Conservation (phyloP, 2,113 vertebrate genomes). For the Lamprologus callipterus region DNA sequence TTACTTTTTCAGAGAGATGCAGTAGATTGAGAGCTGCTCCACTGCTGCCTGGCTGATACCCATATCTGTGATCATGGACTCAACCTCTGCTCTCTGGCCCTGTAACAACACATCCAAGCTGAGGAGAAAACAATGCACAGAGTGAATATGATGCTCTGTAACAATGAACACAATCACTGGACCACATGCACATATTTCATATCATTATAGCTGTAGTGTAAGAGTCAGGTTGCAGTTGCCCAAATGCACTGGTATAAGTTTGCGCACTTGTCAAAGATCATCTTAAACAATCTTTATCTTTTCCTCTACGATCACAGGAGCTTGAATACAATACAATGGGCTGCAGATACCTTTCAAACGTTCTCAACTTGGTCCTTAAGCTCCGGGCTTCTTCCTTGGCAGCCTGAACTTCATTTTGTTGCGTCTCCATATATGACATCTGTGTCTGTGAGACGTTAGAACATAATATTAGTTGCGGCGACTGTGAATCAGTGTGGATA, state of each 20-base stretch:
- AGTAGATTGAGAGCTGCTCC: slow-evolving; percentile 93
- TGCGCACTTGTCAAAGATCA: neutral
- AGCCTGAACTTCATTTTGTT: slow-evolving; percentile 77
- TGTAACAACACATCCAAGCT: slow-evolving; percentile 86
- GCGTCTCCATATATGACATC: slow-evolving; percentile 87
- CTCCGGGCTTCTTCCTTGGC: slow-evolving; percentile 82
- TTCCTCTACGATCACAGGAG: neutral
- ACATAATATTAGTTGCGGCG: neutral
- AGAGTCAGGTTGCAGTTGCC: neutral
- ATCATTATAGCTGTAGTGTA: neutral
- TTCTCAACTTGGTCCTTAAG: slow-evolving; percentile 81
- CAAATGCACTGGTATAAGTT: neutral
- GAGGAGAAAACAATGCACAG: neutral
- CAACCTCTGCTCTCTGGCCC: slow-evolving; percentile 85
- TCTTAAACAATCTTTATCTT: neutral
- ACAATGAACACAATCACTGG: neutral
- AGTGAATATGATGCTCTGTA: neutral
- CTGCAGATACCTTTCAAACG: slow-evolving; percentile 78
- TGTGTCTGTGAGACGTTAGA: slow-evolving; percentile 77
- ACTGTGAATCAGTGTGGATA: neutral
- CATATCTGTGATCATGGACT: slow-evolving; percentile 93
- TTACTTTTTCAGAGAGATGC: slow-evolving; percentile 95
- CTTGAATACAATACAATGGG: neutral
- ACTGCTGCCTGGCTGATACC: slow-evolving; percentile 84
- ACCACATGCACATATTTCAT: neutral